Base-by-base conservation (phyloP, 2,888 invertebrate species). In the Tanytarsus gracilentus region DNA sequence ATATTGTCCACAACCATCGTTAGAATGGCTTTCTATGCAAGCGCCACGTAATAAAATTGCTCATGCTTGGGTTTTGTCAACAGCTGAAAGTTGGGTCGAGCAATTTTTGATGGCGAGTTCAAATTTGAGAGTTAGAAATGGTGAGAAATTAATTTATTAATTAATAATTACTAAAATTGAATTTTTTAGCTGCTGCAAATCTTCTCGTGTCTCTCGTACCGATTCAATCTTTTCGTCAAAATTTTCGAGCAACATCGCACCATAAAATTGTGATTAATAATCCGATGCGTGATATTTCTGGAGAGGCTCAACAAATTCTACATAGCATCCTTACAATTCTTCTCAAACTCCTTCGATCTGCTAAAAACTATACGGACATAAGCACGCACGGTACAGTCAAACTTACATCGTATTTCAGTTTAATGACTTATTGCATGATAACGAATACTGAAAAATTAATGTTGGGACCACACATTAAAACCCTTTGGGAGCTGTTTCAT, bases 401-500 rank as follows among this genome's bases (percentile, higher is more conserved):
- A 74, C 78, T 96, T 62, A 92, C 92, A 29, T 88, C 92, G 7
- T 95, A 94, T 74, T 95, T 96, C 74, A 88, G 91, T 55, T 81
- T 95, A 61, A 81, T 95, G 77, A 88, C 90, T 58, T 94, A 93
- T 70, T 95, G 94, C 73, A 85, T 94, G 67, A 83, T 94, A 67
- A 87, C 91, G 56, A 85, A 88, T 69, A 86, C 87, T 62, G 95
- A 96, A 75, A 95, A 95, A 74, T 77, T 92, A 53, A 88, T 95
- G 93, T 92, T 95, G 75, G 89, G 92, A n/a, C 88, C 86, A 66
- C 91, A 88, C 74, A 88, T 94, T 76, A 80, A 85, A 67, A 91
- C 94, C 68, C 76, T 96, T 39, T 96, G 95, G 95, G 89, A 92
- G 66, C 76, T 96, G 61, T 96, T 95, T 74, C 94, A 95, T 77